A percentile compares a stretch with the other conserved stretches of the same genome.
Evolutionary conservation across 2,888 invertebrate species (phyloP).

Genomic region (Caenorhabditis japonica): DNA sequence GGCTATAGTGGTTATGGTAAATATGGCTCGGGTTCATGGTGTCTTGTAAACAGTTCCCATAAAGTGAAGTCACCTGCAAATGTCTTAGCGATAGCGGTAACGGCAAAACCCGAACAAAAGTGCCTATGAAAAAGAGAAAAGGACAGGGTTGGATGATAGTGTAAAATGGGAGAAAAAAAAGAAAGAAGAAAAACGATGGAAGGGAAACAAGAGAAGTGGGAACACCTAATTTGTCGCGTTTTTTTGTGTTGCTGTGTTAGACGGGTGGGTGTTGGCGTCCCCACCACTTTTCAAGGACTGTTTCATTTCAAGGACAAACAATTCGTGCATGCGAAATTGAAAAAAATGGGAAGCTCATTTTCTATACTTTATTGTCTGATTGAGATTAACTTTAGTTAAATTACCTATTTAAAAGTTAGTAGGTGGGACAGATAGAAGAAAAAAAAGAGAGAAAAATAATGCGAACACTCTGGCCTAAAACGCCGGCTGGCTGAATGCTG

Average conservation of each 20-base stretch:
- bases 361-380: no score
- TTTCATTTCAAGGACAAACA: no score
- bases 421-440: background rate
- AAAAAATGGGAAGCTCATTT: no score
- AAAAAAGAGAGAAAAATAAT: background rate
- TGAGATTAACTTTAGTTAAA: background rate
- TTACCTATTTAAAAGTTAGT: background rate
- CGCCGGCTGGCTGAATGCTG: background rate
- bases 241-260: background rate
- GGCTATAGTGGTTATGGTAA: background rate
- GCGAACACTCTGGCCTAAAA: constrained; percentile 3
- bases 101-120: background rate
- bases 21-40: constrained; percentile 1
- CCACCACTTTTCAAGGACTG: constrained; percentile 13
- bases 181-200: constrained; percentile 9
- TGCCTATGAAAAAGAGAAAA: no score
- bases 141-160: constrained; percentile 14
- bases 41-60: no score
- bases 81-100: constrained; percentile 9
- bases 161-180: constrained; percentile 8
- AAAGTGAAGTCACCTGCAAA: no score
- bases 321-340: no score
- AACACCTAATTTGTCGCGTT: constrained; percentile 31
- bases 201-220: constrained; percentile 7
- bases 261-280: no score